Conservation (phyloP, 2,113 vertebrate species). For the Cyanoderma ruficeps region DNA sequence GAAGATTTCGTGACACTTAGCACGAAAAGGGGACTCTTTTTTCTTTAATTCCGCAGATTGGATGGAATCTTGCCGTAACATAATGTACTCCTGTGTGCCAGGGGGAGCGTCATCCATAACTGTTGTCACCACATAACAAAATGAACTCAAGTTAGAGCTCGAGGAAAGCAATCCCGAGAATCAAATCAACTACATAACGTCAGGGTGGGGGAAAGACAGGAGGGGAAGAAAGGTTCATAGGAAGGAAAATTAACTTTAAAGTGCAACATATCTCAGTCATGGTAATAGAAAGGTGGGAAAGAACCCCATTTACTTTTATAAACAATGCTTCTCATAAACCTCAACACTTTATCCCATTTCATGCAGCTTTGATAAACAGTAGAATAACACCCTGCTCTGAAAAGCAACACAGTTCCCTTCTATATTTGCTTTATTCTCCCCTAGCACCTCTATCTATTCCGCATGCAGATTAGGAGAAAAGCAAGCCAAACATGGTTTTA, state of each 20-base stretch:
- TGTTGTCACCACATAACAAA: slow-evolving; percentile 97
- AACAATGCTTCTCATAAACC: neutral
- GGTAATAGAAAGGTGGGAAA: neutral
- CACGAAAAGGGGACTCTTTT: slow-evolving; percentile 99
- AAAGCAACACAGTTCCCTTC: neutral
- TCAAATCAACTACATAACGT: slow-evolving; percentile 64
- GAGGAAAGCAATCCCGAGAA: slow-evolving; percentile 64
- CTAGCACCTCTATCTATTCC: neutral
- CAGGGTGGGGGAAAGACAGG: slow-evolving; percentile 1
- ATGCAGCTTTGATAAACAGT: neutral
- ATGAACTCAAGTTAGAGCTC: slow-evolving; percentile 92
- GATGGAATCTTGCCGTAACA: slow-evolving; percentile 99
- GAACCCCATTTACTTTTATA: slow-evolving; percentile 1
- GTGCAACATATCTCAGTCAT: neutral
- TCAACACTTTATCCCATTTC: neutral
- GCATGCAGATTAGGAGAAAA: neutral
- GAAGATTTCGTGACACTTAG: slow-evolving; percentile 99
- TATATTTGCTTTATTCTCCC: neutral
- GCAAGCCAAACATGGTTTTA: neutral
- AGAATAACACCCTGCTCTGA: neutral
- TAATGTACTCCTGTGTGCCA: slow-evolving; percentile 99
- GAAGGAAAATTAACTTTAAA: neutral
- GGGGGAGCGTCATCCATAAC: slow-evolving; percentile 99
- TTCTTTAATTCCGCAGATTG: slow-evolving; percentile 99
- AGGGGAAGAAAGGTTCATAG: neutral